A percentile compares a stretch with the other conserved stretches of the same genome.
Conservation (phyloP, 2,797 vertebrate species). For the Scolopax rusticola region DNA sequence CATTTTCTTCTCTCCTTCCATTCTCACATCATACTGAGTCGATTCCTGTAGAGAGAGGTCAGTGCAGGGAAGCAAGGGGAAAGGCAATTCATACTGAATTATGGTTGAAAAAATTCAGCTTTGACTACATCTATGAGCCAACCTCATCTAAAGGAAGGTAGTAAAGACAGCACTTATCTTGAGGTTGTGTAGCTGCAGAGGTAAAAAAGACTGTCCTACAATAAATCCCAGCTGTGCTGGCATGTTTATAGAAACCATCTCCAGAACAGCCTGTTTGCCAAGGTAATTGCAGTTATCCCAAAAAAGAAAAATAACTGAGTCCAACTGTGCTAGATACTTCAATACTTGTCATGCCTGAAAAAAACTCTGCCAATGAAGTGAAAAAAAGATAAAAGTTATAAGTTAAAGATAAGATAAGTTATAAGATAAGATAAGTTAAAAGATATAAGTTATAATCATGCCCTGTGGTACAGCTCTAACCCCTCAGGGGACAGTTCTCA, state of each 20-base stretch:
- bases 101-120: background rate
- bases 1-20: background rate
- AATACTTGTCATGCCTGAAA: background rate
- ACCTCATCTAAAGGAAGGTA: background rate
- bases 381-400: background rate
- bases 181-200: conserved; percentile 26
- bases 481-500: background rate
- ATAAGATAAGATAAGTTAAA: no score
- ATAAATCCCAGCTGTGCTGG: conserved; percentile 70
- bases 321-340: background rate
- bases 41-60: background rate
- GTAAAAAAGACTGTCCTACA: background rate
- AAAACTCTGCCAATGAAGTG: background rate
- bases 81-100: background rate
- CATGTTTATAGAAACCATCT: background rate
- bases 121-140: background rate
- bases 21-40: background rate
- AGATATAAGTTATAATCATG: background rate
- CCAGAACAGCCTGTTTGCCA: conserved; percentile 38
- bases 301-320: background rate
- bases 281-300: background rate
- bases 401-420: no score
- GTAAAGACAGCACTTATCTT: background rate
- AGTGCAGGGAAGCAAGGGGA: background rate
- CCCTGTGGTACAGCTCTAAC: background rate